Base-by-base conservation (phyloP, 2,888 invertebrate species). In the Eupelmus urozonus region DNA sequence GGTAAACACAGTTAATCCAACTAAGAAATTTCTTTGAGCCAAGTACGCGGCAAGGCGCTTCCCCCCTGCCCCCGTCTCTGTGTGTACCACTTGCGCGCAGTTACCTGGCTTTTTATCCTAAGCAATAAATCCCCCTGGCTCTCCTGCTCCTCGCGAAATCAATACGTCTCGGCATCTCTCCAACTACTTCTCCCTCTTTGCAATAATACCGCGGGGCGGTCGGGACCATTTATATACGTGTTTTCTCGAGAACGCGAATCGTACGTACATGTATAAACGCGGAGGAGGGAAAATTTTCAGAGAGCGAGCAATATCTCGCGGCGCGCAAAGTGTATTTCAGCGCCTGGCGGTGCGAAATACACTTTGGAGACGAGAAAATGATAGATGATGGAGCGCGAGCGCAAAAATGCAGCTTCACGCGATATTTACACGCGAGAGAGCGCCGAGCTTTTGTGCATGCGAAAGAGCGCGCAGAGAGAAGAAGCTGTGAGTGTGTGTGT, bases 11-110 rank as follows among this genome's bases (percentile, higher is more conserved):
- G 69, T 66, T 79, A 76, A 79, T 76, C 60, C 59, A 69, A 76
- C 76, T 76, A 76, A 75, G 69, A 79, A 79, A 73, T 72, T 73
- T 79, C 79, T 72, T 76, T 62, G 72, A 76, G 27, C 51, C 23
- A 66, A 66, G n/a, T 42, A 42, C 16, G 42, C 53, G 16, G 13
- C 65, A 34, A 53, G 11, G 45, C 49, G 57, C 51, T 40, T 40
- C 29, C n/a, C 49, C 40, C 18, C 63, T 53, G 0, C 65, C 16
- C 29, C n/a, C 13, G 16, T 40, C 34, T 25, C 34, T 9, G 45
- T 16, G 13, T 45, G n/a, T 45, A 2, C 23, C 23, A 45, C 25
- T 23, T 57, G 34, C 23, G 49, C 25, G 25, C 51, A 51, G 71
- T 72, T 60, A 67, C 53, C 49, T 42, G 40, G n/a, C 57, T 79